Evolutionary conservation across 2,113 vertebrate genomes (phyloP).

Genomic region (Odocoileus virginianus): DNA sequence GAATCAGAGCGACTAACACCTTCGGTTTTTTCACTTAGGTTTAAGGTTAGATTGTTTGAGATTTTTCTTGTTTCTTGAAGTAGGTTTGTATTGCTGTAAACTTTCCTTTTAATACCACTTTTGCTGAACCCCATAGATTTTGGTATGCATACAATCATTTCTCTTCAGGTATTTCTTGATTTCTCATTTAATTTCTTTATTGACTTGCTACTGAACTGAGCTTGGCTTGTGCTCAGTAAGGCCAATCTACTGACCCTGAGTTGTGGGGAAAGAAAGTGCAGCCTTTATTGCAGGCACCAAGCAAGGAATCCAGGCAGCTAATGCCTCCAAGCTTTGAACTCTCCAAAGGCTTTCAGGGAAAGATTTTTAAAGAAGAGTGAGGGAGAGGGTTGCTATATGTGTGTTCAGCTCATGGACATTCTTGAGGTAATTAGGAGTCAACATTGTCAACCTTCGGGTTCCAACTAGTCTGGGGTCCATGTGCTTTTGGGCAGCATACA

Average conservation of each 20-base stretch:
- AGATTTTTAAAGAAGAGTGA: not conserved
- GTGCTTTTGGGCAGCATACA: not conserved
- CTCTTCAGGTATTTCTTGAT: not conserved
- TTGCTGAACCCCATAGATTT: not conserved
- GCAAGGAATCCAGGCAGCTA: not conserved
- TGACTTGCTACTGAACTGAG: not conserved
- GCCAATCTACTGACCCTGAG: not conserved
- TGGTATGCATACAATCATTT: not conserved
- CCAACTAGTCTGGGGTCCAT: not conserved
- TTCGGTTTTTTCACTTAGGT: not conserved
- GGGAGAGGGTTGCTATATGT: not conserved
- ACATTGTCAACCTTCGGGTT: not conserved
- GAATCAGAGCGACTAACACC: not conserved
- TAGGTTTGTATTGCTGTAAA: not conserved
- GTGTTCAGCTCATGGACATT: not conserved
- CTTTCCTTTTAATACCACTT: not conserved
- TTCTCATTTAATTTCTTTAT: not conserved
- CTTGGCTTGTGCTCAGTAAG: not conserved
- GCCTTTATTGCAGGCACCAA: not conserved
- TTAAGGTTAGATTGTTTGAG: not conserved
- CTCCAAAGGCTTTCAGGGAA: not conserved
- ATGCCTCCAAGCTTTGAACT: not conserved
- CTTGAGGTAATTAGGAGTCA: not conserved
- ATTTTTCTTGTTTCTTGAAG: not conserved
- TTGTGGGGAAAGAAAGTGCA: not conserved